These are phyloP conservation scores for Sesamia inferens DNA, from an alignment of 2,888 invertebrate species.

Conservation along the genomic window DNA sequence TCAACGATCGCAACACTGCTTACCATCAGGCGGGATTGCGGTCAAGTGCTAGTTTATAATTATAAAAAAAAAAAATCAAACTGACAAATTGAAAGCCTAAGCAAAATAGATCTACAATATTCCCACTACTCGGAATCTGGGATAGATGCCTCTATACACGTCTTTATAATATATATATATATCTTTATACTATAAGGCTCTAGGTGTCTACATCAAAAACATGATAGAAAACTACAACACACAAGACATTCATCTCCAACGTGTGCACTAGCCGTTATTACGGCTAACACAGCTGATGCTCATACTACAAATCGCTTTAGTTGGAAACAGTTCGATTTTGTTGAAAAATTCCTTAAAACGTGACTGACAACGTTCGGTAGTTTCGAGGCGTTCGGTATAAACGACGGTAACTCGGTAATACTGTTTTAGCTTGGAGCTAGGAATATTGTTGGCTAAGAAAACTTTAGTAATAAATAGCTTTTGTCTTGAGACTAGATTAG, in stretches of 20 bases:
- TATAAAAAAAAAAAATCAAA: no score
- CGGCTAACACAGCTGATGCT: conserved; percentile 25
- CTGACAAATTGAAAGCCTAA: no score
- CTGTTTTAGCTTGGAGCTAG: background rate
- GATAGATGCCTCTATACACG: background rate
- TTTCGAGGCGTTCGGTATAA: background rate
- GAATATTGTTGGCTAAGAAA: conserved; percentile 23
- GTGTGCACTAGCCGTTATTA: conserved; percentile 12
- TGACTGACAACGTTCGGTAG: conserved; percentile 3
- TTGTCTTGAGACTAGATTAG: background rate
- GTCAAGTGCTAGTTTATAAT: no score
- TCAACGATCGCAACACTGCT: no score
- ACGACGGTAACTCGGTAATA: background rate
- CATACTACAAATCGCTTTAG: conserved; percentile 28
- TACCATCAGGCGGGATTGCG: no score
- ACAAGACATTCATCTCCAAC: conserved; percentile 3
- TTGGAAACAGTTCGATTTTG: conserved; percentile 39
- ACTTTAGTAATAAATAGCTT: background rate
- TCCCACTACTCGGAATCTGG: no score
- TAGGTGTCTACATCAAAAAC: background rate
- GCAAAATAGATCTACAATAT: background rate
- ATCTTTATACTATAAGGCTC: background rate
- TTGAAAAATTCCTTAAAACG: conserved; percentile 50
- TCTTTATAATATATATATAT: no score
- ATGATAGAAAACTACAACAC: background rate